Base-by-base conservation (phyloP, 2,797 vertebrate genomes). In the Rhincodon typus region DNA sequence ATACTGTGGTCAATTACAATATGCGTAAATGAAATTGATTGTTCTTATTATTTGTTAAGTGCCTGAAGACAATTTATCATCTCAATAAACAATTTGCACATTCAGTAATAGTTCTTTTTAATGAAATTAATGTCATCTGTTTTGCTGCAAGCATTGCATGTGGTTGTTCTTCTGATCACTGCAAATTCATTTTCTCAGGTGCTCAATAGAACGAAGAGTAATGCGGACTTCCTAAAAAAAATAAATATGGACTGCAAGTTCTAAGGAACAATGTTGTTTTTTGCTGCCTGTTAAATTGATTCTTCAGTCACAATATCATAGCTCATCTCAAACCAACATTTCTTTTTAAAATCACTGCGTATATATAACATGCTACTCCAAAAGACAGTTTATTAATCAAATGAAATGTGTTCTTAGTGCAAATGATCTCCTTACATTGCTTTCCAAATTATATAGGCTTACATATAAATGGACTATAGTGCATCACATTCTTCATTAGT, bases 1-100 rank as follows among this genome's bases (percentile, higher is more conserved):
- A 30, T 25, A 53, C 46, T 74, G 69, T 94, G 69, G 42, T 94
- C 94, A 94, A 74, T 94, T 53, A 94, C 38, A 74, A 94, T 70
- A 50, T 34, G 13, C 34, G 13, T 69, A 25, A 72, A 94, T 94
- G 21, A 94, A 94, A 94, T 94, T 50, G 69, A 94, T 72, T 94
- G 67, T 94, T 94, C 93, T 72, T 94, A 94, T 72, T 94, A 94
- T 94, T 94, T 94, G 93, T 38, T 74, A 74, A 94, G 94, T 94
- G 94, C 94, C 94, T 72, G 30, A 38, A 74, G 94, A 34, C 46
- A 25, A 94, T 94, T 94, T 27, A 74, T 94, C 69, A 94, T 74
- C 94, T 74, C 67, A 74, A 74, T 38, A 69, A 94, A 94, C 67
- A 94, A 94, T 74, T 94, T 94, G 69, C 72, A 94, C 42, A 50